A percentile compares a stretch with the other conserved stretches of the same genome.
Evolutionary conservation across 2,888 invertebrate genomes (phyloP).

Genomic region (Leptothorax acervorum): DNA sequence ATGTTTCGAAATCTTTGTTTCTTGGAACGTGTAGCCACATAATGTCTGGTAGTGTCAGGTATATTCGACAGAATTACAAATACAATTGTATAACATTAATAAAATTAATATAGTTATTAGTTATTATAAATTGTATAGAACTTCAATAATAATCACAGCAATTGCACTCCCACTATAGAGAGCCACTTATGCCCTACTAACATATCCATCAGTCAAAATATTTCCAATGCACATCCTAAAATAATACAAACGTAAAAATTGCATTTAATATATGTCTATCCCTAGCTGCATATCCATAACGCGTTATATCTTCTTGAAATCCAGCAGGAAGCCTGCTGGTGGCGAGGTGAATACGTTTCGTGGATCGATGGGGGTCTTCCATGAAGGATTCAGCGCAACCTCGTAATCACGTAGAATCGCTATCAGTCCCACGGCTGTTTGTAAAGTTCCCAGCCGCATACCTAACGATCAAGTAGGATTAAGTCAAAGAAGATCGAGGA

Average conservation of each 20-base stretch:
- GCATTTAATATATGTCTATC: constrained; percentile 42
- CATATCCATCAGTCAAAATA: background rate
- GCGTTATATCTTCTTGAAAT: constrained; percentile 57
- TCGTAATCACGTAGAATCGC: constrained; percentile 77
- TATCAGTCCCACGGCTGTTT: constrained; percentile 75
- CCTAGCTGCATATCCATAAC: background rate
- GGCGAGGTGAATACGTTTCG: constrained; percentile 67
- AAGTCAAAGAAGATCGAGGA: background rate
- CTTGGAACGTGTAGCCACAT: background rate
- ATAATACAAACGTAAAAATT: constrained; percentile 35
- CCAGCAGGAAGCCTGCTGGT: constrained; percentile 35
- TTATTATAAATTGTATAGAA: background rate
- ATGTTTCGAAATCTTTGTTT: background rate
- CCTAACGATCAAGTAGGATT: constrained; percentile 63
- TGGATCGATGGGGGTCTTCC: constrained; percentile 59
- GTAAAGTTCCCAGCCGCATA: constrained; percentile 74
- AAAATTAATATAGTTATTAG: background rate
- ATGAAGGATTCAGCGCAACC: constrained; percentile 71
- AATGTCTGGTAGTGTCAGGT: background rate
- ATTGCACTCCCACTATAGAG: background rate
- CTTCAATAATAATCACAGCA: background rate
- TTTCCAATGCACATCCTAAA: background rate
- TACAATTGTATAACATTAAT: background rate
- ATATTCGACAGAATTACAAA: background rate
- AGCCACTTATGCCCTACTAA: background rate